Conservation (phyloP, 1,140 invertebrate genomes). For the Neodiprion lecontei region DNA sequence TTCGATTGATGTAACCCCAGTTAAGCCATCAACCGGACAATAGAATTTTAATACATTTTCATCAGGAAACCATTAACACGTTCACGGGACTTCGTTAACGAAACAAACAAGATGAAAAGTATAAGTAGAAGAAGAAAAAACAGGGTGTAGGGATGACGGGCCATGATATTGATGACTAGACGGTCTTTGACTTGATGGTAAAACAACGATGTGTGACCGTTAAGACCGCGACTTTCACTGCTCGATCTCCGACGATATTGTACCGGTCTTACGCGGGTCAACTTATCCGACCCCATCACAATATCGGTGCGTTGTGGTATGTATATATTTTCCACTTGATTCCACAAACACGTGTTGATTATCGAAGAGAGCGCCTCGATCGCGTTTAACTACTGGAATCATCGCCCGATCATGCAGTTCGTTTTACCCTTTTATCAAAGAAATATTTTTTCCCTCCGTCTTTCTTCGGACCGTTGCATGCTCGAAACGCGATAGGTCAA, state of each 20-base stretch:
- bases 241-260: not conserved
- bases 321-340: not conserved
- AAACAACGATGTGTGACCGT: not conserved
- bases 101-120: too few species aligned
- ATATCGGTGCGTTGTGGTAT: not conserved
- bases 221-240: not conserved
- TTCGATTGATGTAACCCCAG: too few species aligned
- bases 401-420: not conserved
- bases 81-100: too few species aligned
- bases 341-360: conserved; percentile 1
- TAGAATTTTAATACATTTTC: too few species aligned
- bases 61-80: too few species aligned
- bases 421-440: not conserved
- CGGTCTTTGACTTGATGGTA: too few species aligned
- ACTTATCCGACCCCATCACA: not conserved
- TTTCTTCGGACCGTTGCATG: not conserved
- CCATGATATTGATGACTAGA: too few species aligned
- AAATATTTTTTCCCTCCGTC: not conserved
- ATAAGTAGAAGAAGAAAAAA: too few species aligned
- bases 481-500: not conserved
- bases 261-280: not conserved
- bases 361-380: not conserved
- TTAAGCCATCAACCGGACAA: too few species aligned
- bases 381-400: not conserved
- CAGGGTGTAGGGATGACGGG: too few species aligned